Evolutionary conservation across 2,797 vertebrate genomes (phyloP).

Genomic region (Pseudopleuronectes americanus): DNA sequence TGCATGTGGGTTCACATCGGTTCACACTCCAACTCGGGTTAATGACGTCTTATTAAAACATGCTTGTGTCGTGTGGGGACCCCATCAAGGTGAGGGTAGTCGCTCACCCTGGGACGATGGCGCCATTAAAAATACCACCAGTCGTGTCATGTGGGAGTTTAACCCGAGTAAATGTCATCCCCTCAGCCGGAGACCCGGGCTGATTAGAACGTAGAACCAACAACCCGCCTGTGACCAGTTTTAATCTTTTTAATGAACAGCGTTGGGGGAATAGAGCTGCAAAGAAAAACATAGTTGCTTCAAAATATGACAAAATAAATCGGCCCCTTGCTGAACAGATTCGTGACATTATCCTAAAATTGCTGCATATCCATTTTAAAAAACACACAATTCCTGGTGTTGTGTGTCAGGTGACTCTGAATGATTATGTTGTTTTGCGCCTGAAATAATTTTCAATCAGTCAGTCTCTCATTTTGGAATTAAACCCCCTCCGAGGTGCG

Average conservation of each 20-base stretch:
- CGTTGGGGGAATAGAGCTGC: not conserved
- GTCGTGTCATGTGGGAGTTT: slow-evolving; percentile 33
- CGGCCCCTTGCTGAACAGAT: not conserved
- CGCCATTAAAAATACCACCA: slow-evolving; percentile 43
- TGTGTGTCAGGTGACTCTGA: not conserved
- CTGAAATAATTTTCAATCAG: not conserved
- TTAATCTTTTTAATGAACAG: slow-evolving; percentile 28
- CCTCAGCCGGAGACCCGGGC: slow-evolving; percentile 26
- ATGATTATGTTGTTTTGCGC: not conserved
- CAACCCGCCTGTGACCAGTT: slow-evolving; percentile 18
- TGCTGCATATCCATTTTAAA: not conserved
- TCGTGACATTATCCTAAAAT: not conserved
- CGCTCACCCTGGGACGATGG: slow-evolving; percentile 3
- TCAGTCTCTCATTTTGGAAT: slow-evolving; percentile 2
- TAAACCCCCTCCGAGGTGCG: not conserved
- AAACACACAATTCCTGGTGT: not conserved
- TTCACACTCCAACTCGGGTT: slow-evolving; percentile 14
- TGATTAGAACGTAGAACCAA: slow-evolving; percentile 40
- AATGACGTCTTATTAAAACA: slow-evolving; percentile 43
- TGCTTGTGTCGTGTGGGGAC: slow-evolving; percentile 15
- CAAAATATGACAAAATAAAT: not conserved
- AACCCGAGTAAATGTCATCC: slow-evolving; percentile 54
- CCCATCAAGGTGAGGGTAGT: slow-evolving; percentile 12
- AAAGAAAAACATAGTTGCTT: not conserved
- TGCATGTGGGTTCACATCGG: not conserved